Percentiles rank a stretch among this genome's conserved stretches.
These are phyloP conservation scores for Lysandra bellargus DNA, from an alignment of 2,888 invertebrate species.

Conservation along the genomic window DNA sequence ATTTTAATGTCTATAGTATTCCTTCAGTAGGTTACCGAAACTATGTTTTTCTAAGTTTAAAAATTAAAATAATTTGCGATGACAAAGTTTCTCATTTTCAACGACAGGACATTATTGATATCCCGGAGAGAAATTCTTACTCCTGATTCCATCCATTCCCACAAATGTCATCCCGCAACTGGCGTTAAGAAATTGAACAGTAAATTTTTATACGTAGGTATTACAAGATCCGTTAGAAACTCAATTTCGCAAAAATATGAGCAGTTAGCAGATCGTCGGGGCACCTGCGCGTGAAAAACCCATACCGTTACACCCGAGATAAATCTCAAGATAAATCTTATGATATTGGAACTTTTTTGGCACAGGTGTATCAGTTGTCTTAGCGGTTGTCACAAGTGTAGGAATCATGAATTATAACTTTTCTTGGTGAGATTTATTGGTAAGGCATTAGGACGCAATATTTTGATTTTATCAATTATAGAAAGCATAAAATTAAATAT, in stretches of 20 bases:
- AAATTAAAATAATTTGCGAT: not conserved
- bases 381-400: not conserved
- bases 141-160: not conserved
- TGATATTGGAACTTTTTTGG: constrained; percentile 2
- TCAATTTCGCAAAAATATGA: constrained; percentile 75
- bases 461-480: too few species aligned
- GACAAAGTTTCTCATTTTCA: not conserved
- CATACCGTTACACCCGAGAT: constrained; percentile 72
- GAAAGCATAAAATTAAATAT: too few species aligned
- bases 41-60: not conserved
- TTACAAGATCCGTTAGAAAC: constrained; percentile 53
- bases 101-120: not conserved
- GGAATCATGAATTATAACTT: not conserved
- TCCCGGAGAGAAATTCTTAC: not conserved
- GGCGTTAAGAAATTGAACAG: constrained; percentile 17
- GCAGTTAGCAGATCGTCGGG: constrained; percentile 77
- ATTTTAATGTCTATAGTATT: not conserved
- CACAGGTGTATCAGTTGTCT: not conserved
- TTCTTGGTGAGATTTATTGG: not conserved
- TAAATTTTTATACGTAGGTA: constrained; percentile 38
- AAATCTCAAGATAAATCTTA: constrained; percentile 64
- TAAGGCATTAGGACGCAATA: not conserved
- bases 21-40: not conserved
- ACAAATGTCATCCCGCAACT: constrained; percentile 20
- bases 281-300: constrained; percentile 76